phyloP scores from a whole-genome alignment of 2,888 invertebrate genomes.

The Lagria hirta region DNA sequence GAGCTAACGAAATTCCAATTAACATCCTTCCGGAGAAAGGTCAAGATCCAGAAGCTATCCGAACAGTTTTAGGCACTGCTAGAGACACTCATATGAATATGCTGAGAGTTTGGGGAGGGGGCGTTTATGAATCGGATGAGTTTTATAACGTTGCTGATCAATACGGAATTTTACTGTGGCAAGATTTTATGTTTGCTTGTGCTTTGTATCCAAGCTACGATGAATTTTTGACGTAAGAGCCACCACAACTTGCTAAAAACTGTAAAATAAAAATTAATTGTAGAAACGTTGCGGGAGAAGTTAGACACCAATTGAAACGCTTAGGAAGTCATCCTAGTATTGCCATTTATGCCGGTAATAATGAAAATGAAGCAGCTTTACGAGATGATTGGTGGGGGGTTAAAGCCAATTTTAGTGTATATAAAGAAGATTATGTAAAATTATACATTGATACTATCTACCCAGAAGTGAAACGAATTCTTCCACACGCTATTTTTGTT shows the following conservation, averaged over 20 bases:
- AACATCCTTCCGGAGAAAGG: slow-evolving; percentile 79
- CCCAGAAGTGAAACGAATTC: slow-evolving; percentile 63
- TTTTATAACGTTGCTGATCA: slow-evolving; percentile 88
- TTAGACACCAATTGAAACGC: slow-evolving; percentile 77
- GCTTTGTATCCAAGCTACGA: slow-evolving; percentile 80
- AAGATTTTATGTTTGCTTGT: slow-evolving; percentile 97
- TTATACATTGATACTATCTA: slow-evolving; percentile 80
- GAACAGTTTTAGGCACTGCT: slow-evolving; percentile 67
- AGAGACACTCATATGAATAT: slow-evolving; percentile 85
- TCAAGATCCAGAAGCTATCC: slow-evolving; percentile 60
- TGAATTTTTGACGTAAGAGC: slow-evolving; percentile 62
- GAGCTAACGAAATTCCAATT: slow-evolving; percentile 91
- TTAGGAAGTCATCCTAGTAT: slow-evolving; percentile 86
- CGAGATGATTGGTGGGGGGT: slow-evolving; percentile 71
- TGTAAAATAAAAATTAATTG: slow-evolving; percentile 32
- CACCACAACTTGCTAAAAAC: too few species aligned
- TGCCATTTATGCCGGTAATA: slow-evolving; percentile 91
- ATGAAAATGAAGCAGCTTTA: slow-evolving; percentile 93
- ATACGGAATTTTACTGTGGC: slow-evolving; percentile 93
- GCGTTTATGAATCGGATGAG: slow-evolving; percentile 85
- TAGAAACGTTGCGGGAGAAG: slow-evolving; percentile 72
- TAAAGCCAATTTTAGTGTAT: not conserved
- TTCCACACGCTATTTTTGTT: slow-evolving; percentile 67
- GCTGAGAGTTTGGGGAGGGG: slow-evolving; percentile 97
- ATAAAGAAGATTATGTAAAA: slow-evolving; percentile 69